Evolutionary conservation across 2,113 vertebrate species (phyloP).

Genomic region (Neolamprologus tretocephalus): DNA sequence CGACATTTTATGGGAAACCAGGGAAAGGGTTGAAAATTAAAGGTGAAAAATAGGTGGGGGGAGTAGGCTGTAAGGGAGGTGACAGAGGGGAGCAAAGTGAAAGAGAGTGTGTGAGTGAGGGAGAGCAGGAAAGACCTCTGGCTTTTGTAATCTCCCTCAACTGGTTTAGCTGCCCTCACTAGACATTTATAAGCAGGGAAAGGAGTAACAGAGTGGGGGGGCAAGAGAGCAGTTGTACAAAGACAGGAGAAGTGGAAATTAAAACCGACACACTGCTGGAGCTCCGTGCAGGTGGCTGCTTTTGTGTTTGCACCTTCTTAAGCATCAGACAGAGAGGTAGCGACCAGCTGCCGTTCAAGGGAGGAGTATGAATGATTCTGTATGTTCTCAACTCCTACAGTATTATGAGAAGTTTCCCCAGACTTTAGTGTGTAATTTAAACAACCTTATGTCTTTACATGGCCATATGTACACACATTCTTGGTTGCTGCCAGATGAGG

Average conservation of each 20-base stretch:
- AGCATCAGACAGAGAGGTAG: background rate
- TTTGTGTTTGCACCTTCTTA: background rate
- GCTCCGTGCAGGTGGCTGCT: constrained; percentile 2
- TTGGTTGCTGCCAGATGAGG: background rate
- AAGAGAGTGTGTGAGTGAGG: background rate
- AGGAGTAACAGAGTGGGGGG: constrained; percentile 16
- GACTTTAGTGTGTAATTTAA: constrained; percentile 6
- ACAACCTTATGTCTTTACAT: background rate
- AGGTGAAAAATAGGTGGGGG: constrained; percentile 17
- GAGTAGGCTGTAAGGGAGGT: background rate
- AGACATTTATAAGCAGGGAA: constrained; percentile 59
- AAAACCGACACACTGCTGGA: constrained; percentile 26
- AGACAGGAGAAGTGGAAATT: constrained; percentile 53
- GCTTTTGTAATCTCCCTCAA: constrained; percentile 52
- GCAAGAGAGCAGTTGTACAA: constrained; percentile 23
- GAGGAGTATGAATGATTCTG: background rate
- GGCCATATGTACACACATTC: background rate
- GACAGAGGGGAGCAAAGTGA: background rate
- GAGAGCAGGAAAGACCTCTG: constrained; percentile 34
- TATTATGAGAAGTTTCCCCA: constrained; percentile 31
- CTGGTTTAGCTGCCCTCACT: constrained; percentile 46
- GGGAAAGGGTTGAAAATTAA: constrained; percentile 37
- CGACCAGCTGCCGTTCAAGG: background rate
- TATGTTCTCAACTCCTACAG: background rate
- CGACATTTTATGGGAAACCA: constrained; percentile 16